These are phyloP conservation scores for Rhipidura dahli DNA, from an alignment of 2,113 vertebrate genomes.

Conservation along the genomic window DNA sequence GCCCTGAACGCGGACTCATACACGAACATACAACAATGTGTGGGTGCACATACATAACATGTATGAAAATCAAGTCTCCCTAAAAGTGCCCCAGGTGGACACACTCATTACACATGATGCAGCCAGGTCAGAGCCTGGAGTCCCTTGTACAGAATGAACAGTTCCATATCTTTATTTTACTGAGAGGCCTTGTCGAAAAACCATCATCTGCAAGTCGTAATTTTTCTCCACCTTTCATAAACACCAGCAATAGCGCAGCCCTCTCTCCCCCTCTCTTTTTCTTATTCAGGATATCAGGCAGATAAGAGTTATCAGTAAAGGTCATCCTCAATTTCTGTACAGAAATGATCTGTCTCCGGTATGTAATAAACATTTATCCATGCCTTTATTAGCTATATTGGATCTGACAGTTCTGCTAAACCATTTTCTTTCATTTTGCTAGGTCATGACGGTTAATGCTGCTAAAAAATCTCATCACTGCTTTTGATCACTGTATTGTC, in stretches of 20 bases:
- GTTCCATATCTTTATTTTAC: background rate
- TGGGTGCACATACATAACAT: background rate
- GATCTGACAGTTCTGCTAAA: constrained; percentile 99
- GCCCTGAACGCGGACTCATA: background rate
- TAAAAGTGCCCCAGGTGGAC: background rate
- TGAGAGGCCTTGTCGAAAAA: background rate
- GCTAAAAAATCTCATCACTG: constrained; percentile 89
- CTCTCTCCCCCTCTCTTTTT: constrained; percentile 54
- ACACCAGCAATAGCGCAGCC: constrained; percentile 48
- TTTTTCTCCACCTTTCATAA: constrained; percentile 70
- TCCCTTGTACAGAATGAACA: background rate
- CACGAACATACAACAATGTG: background rate
- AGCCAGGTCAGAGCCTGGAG: background rate
- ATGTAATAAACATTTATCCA: constrained; percentile 99
- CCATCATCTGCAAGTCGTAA: constrained; percentile 67
- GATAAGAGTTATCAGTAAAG: constrained; percentile 95
- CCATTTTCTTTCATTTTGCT: constrained; percentile 91
- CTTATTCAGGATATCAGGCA: constrained; percentile 84
- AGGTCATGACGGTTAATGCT: constrained; percentile 96
- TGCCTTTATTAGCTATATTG: constrained; percentile 98
- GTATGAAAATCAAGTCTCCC: background rate
- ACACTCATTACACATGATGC: background rate
- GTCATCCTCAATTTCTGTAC: constrained; percentile 99
- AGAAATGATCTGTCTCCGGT: constrained; percentile 98
- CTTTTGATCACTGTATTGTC: constrained; percentile 83